Percentiles rank a stretch among this genome's conserved stretches.
Evolutionary conservation across 2,113 vertebrate genomes (phyloP).

Genomic region (Ammodytes dubius): DNA sequence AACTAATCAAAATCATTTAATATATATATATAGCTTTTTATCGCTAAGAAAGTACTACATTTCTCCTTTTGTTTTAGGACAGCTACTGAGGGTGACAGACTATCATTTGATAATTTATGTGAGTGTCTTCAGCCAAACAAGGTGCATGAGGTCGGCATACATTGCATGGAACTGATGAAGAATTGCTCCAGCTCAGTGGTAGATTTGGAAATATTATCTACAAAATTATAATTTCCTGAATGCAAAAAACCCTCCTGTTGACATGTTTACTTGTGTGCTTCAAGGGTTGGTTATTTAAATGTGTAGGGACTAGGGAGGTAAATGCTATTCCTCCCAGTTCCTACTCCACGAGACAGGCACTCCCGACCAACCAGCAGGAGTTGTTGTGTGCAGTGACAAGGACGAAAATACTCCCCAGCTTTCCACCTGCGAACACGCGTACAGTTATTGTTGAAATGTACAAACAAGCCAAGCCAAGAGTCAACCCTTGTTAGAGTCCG

Average conservation of each 20-base stretch:
- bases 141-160: background rate
- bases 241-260: background rate
- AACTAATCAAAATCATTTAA: too few relatives aligned
- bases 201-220: background rate
- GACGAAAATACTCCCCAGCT: background rate
- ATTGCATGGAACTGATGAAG: background rate
- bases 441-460: background rate
- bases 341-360: background rate
- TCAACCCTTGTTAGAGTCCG: background rate
- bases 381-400: background rate
- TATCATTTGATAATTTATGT: slow-evolving; percentile 43
- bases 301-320: background rate
- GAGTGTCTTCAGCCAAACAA: slow-evolving; percentile 33
- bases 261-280: background rate
- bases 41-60: background rate
- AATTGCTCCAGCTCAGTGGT: background rate
- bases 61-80: slow-evolving; percentile 14
- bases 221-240: background rate
- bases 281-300: background rate
- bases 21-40: too few relatives aligned
- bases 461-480: background rate
- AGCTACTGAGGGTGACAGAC: background rate
- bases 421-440: background rate
- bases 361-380: background rate
- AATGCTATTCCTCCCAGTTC: background rate